Percentiles rank a stretch among this genome's conserved stretches.
These are phyloP conservation scores for Lamprotornis superbus DNA, from an alignment of 2,113 vertebrate genomes.

Conservation along the genomic window DNA sequence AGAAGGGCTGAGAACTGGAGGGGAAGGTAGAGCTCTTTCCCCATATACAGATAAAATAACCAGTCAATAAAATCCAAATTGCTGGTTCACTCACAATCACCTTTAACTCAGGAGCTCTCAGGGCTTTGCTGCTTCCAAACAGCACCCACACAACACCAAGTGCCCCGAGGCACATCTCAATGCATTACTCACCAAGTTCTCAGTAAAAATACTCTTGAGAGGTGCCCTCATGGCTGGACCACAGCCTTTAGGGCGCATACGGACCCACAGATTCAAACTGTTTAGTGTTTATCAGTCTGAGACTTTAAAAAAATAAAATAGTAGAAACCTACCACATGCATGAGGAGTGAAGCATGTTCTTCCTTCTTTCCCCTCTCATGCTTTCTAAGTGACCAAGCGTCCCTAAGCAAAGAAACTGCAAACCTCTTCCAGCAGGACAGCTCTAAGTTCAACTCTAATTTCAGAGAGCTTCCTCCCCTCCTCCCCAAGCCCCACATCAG, in stretches of 20 bases:
- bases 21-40: background rate
- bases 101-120: background rate
- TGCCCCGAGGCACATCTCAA: background rate
- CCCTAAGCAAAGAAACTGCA: background rate
- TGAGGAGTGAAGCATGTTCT: background rate
- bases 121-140: background rate
- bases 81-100: background rate
- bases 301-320: background rate
- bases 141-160: background rate
- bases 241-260: background rate
- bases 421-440: background rate
- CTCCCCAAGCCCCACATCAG: background rate
- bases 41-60: background rate
- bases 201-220: background rate
- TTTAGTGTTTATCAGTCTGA: background rate
- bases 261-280: background rate
- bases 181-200: background rate
- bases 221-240: background rate
- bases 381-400: background rate
- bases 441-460: background rate
- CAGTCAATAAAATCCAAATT: background rate
- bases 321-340: background rate
- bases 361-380: background rate
- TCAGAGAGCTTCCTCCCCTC: background rate
- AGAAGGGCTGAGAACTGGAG: background rate